Base-by-base conservation (phyloP, 2,888 invertebrate genomes). In the Mythimna vitellina region DNA sequence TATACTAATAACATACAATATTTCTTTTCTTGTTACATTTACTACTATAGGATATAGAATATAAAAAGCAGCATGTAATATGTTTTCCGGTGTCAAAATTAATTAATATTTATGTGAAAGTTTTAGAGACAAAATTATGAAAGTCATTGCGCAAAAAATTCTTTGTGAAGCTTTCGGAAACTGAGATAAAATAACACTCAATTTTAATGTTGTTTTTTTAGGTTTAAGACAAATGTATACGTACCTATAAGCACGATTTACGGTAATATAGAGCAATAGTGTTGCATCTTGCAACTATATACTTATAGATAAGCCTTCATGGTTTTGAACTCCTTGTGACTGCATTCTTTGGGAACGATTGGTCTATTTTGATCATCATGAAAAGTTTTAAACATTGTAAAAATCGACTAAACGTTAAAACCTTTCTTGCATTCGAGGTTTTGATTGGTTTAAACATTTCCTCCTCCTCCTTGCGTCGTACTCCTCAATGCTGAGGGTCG, bases 11-110 rank as follows among this genome's bases (percentile, higher is more conserved):
- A 68, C 68, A 53, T 72, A 46, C 35, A 53, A 79, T 80, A 75
- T 82, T 83, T 75, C 65, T 77, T 71, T 78, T 67, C 29, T 65
- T 35, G 54, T 70, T 46, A 25, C 70, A 61, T 81, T 80, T 80
- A 76, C 57, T 66, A 49, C 46, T 70, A 29, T 20, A 80, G 70
- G 62, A 67, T 72, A 76, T 61, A 22, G 54, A 65, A 73, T 67
- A 78, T 71, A 65, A 64, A 75, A 74, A 70, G 38, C 29, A 61
- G 42, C 60, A 62, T 72, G 67, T 42, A 22, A 38, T 12, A 63
- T 71, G 73, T 58, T 72, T 76, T 82, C 83, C 75, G 84, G 75
- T 73, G 69, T 46, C 35, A 58, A 58, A 42, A 61, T 46, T 62
- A 66, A 67, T 65, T 56, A 63, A 38, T 61, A 66, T 68, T 68